Evolutionary conservation across 2,113 vertebrate genomes (phyloP).

Genomic region (Anarhynchus alexandrinus): DNA sequence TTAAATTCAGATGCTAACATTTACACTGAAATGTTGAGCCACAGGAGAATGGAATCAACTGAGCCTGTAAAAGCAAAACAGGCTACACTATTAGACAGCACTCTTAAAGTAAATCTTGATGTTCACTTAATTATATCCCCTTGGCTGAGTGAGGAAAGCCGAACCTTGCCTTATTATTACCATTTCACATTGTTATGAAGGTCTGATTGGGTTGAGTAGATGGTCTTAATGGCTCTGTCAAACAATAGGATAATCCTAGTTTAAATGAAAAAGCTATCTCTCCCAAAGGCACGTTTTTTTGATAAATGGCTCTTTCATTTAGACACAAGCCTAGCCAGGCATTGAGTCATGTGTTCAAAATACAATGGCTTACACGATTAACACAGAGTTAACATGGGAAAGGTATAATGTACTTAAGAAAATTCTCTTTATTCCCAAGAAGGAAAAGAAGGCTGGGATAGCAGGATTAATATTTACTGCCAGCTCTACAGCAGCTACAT

Average conservation of each 20-base stretch:
- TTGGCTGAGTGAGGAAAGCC: conserved; percentile 28
- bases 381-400: background rate
- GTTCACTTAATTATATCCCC: conserved; percentile 5
- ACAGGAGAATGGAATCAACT: background rate
- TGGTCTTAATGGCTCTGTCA: conserved; percentile 39
- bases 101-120: conserved; percentile 30
- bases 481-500: background rate
- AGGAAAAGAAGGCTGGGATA: background rate
- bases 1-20: background rate
- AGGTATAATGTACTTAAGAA: background rate
- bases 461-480: background rate
- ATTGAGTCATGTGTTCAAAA: background rate
- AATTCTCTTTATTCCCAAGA: background rate
- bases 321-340: background rate
- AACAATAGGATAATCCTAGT: conserved; percentile 30
- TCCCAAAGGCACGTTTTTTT: background rate
- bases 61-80: conserved; percentile 9
- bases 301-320: conserved; percentile 14
- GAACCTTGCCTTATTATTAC: conserved; percentile 9
- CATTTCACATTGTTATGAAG: background rate
- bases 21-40: background rate
- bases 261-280: conserved; percentile 27
- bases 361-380: conserved; percentile 3
- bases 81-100: background rate
- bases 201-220: conserved; percentile 7